Evolutionary conservation across 1,140 invertebrate genomes (phyloP), one percentile per base, ranked within the genome.

Genomic region (Drosophila murphyi): DNA sequence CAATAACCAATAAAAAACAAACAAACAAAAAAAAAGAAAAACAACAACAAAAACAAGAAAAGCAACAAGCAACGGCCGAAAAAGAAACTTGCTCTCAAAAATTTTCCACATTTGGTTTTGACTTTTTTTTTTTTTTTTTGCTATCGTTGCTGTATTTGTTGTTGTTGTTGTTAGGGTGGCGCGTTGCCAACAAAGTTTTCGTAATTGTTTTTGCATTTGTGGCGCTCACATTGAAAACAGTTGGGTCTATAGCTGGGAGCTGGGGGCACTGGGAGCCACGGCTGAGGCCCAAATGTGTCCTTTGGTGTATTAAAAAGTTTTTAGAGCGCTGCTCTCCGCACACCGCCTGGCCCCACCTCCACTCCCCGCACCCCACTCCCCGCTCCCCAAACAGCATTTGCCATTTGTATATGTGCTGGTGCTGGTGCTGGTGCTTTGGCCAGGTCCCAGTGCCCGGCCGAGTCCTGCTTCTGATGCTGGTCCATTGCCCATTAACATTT

Each of bases 291-390:
- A 89, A 88, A 88, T 88, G 83, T 88, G 83, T 88, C 83, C 83
- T 88, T 88, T 88, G 85, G 83, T 88, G 83, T 88, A 88, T 88
- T 88, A 88, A 88, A 88, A 88, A 89, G 83, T 89, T 88, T 88
- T 65, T 64, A 62, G 61, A 75, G 54, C 68, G 39, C 10, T n/a
- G 60, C 35, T 71, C 35, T 35, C 57, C 57, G n/a, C 43, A 54
- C 12, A 28, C 51, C 39, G 55, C 55, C 20, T 29, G 60, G 20
- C 20, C 20, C 20, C 20, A 20, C 20, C 20, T 20, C 20, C 20
- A 20, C 20, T 20, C 20, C 20, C 20, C 20, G 1, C 20, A 1
- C 20, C 20, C 55, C 39, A 64, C 35, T 35, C 57, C 57, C 4
- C 43, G 43, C 12, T n/a, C 51, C 55, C 63, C 51, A 12, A 67